These are phyloP conservation scores for Melanotaenia boesemani DNA, from an alignment of 2,797 vertebrate species.

Conservation along the genomic window DNA sequence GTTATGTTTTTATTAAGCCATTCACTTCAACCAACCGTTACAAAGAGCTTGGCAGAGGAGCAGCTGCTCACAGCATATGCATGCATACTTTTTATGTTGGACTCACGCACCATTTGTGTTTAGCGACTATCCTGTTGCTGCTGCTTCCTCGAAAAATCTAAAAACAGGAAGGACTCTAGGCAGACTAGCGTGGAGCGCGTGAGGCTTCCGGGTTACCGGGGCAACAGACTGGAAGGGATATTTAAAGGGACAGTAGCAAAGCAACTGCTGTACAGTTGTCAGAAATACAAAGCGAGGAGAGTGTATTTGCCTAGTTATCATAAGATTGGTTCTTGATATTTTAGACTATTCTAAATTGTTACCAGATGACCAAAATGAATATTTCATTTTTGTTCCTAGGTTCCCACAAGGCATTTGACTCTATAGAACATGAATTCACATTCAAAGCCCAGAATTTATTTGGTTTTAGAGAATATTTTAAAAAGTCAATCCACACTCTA, in stretches of 20 bases:
- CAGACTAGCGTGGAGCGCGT: conserved; percentile 42
- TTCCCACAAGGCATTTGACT: too few species aligned
- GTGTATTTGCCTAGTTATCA: background rate
- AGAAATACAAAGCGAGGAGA: background rate
- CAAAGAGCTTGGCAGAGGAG: conserved; percentile 13
- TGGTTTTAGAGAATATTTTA: too few species aligned
- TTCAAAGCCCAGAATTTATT: too few species aligned
- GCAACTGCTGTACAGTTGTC: background rate
- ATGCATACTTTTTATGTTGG: conserved; percentile 70
- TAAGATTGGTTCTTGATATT: too few species aligned
- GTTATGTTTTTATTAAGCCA: conserved; percentile 52
- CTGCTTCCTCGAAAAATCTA: conserved; percentile 75
- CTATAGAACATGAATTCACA: too few species aligned
- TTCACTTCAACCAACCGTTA: conserved; percentile 22
- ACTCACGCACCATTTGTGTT: conserved; percentile 82
- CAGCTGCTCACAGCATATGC: conserved; percentile 34
- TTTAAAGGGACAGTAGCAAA: conserved; percentile 81
- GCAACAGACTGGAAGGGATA: conserved; percentile 70
- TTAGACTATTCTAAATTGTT: too few species aligned
- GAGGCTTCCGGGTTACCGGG: conserved; percentile 82
- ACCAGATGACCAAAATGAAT: too few species aligned
- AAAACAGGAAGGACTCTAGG: conserved; percentile 79
- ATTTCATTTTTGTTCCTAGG: too few species aligned
- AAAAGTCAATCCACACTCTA: too few species aligned
- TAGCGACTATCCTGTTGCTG: conserved; percentile 67